Base-by-base conservation (phyloP, 2,888 invertebrate genomes). In the Shargacucullia verbasci region DNA sequence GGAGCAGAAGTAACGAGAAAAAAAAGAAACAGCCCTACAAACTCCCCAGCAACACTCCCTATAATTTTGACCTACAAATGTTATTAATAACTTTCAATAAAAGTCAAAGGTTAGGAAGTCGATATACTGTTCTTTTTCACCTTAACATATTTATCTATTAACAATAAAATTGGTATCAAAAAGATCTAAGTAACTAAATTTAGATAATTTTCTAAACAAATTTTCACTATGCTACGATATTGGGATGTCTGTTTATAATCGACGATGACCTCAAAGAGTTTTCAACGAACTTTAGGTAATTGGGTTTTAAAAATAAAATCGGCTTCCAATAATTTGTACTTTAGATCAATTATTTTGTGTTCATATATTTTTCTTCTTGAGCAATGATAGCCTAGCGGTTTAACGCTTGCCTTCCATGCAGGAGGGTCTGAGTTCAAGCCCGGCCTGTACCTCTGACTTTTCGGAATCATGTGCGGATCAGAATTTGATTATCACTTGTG, bases 151-250 rank as follows among this genome's bases (percentile, higher is more conserved):
- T 52, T 29, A 25, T 15, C 20, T 45, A 31, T 20, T 9, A 9
- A 1, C 1, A 7, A 7, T 8, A 29, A 29, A 1, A 29, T 29
- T 38, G 15, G 20, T 58, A 44, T 38, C 4, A 33, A 46, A 48
- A 37, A 50, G 39, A 41, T 55, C 27, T 49, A 34, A 20, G 8
- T n/a, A 43, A 41, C 6, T 62, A 55, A 48, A 54, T 61, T 37
- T 9, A 20, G 15, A 11, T 53, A 13, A 46, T 55, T 60, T 50
- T 38, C 49, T 50, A 46, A 55, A 55, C 29, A 50, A 13, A 4
- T 47, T 52, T 59, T 58, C n/a, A 58, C 54, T 46, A 49, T 40
- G 12, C 27, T 52, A 14, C 10, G 15, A 34, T 46, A 25, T 35
- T 13, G 29, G 13, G 10, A 13, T 29, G 13, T 41, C 12, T 54